phyloP scores from a whole-genome alignment of 2,888 invertebrate species.

The Halocaridina rubra region DNA sequence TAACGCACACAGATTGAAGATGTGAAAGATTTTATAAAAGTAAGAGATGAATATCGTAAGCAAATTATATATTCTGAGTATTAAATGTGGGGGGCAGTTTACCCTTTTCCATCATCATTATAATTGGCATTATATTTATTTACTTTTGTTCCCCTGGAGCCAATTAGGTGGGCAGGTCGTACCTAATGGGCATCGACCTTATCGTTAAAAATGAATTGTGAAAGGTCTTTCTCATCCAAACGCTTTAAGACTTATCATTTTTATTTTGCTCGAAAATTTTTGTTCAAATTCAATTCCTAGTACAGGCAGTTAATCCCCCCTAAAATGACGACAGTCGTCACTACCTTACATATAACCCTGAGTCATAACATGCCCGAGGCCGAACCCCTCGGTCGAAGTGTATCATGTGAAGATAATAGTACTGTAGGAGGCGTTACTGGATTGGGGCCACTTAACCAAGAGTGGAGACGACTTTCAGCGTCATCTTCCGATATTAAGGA shows the following conservation, averaged over 20 bases:
- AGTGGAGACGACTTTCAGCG: neutral
- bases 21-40: too few relatives aligned
- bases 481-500: neutral
- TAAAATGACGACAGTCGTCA: neutral
- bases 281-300: neutral
- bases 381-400: neutral
- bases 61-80: too few relatives aligned
- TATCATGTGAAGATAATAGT: neutral
- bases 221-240: neutral
- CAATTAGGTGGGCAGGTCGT: too few relatives aligned
- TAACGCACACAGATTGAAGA: too few relatives aligned
- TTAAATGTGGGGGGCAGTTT: too few relatives aligned
- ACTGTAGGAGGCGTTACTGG: neutral
- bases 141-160: too few relatives aligned
- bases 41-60: too few relatives aligned
- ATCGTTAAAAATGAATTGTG: too few relatives aligned
- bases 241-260: neutral
- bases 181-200: too few relatives aligned
- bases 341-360: neutral
- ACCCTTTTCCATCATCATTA: too few relatives aligned
- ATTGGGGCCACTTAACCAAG: neutral
- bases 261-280: too few relatives aligned
- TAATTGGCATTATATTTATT: too few relatives aligned
- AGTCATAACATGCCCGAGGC: neutral
- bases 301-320: neutral